Evolutionary conservation across 2,888 invertebrate genomes (phyloP).

Genomic region (Rhorus exstirpatorius): DNA sequence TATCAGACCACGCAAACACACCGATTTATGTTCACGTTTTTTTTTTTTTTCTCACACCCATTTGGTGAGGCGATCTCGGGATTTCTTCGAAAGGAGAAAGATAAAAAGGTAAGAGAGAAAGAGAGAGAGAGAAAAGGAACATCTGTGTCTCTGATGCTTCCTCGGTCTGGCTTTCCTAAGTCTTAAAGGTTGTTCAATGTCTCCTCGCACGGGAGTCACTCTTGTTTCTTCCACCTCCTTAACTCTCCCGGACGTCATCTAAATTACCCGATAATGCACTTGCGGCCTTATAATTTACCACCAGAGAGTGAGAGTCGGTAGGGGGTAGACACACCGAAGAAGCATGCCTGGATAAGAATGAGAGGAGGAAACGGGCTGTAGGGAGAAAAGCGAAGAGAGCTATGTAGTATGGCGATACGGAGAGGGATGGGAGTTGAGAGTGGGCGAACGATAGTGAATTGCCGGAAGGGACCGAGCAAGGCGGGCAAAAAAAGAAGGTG

Average conservation of each 20-base stretch:
- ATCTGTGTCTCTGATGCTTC: conserved; percentile 18
- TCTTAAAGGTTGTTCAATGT: conserved; percentile 56
- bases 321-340: conserved; percentile 47
- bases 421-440: conserved; percentile 39
- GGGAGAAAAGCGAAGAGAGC: conserved; percentile 41
- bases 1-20: conserved; percentile 24
- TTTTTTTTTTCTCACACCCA: neutral
- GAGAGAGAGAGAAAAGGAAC: neutral
- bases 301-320: conserved; percentile 43
- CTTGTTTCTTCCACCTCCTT: conserved; percentile 66
- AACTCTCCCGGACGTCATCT: conserved; percentile 71
- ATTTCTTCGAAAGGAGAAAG: conserved; percentile 21
- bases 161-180: conserved; percentile 6
- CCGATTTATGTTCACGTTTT: neutral
- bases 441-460: conserved; percentile 64
- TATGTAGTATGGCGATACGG: conserved; percentile 23
- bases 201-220: conserved; percentile 42
- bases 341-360: conserved; percentile 55
- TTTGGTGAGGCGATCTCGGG: neutral
- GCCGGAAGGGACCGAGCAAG: conserved; percentile 31
- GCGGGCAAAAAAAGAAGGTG: conserved; percentile 31
- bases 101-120: neutral
- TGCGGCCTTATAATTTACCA: conserved; percentile 77
- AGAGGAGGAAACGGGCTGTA: conserved; percentile 45
- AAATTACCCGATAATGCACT: conserved; percentile 80